Base-by-base conservation (phyloP, 2,888 invertebrate species). In the Anthophora plumipes region DNA sequence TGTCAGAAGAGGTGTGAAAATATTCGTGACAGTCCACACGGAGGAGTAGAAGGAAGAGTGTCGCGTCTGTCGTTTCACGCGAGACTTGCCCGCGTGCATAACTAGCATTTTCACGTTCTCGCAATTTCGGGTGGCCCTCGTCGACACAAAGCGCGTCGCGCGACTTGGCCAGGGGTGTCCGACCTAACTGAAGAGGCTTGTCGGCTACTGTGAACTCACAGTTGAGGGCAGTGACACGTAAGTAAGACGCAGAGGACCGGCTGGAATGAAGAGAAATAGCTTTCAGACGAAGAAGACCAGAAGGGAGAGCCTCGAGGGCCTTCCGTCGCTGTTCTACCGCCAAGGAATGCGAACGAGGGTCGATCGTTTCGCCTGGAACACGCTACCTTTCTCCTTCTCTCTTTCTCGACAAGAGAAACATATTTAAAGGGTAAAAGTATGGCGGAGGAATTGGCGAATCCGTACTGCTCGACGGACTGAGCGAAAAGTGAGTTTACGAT, bases 141-240 rank as follows among this genome's bases (percentile, higher is more conserved):
- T 8, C 57, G 39, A 11, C 50, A 31, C 54, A 63, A 63, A 70
- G 69, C 17, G 22, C 31, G 31, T 3, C 31, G 25, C 8, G 7
- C 46, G 41, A 17, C 22, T 25, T 17, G 20, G 41, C 3, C 20
- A 20, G 71, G 64, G 77, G 69, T 66, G 82, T 70, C 75, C 70
- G 68, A 72, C 61, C 55, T 68, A 59, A 68, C 8, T 75, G 66
- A 79, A 68, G 84, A 79, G 71, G 59, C 73, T 76, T 67, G 73
- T 78, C 73, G 66, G 75, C 67, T 73, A 52, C 71, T 68, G n/a
- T n/a, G 50, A 11, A 4, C 46, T 20, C 61, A 8, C n/a, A 22
- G 20, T 74, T 75, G 78, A 71, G 88, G 80, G 83, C 87, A 87
- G 78, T 89, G 89, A 89, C 89, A 89, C 83, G 85, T 83, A 83